Evolutionary conservation across 2,113 vertebrate species (phyloP), one percentile per base, ranked within the genome.

Genomic region (Coracopsis vasa): DNA sequence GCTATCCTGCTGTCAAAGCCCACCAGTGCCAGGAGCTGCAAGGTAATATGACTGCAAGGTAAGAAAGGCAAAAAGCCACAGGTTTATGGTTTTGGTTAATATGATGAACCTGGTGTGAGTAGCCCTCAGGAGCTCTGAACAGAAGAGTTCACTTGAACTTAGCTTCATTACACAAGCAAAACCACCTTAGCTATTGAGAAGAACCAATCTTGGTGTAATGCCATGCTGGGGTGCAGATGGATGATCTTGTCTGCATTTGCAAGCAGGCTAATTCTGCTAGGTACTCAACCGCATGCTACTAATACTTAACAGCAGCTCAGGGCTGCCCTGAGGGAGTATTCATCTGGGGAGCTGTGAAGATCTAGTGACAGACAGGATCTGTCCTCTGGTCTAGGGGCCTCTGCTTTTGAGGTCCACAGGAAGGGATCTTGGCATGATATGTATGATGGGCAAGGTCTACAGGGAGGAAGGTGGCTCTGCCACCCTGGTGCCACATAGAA

Each of bases 301-400:
- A 47, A 58, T 18, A 62, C 3, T 48, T 29, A 25, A 4, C 71
- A 78, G 53, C 58, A 65, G 18, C 29, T 61, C 44, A 56, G 35
- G 53, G 53, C 64, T 94, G 48, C 44, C 19, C 1, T 1, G 16
- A 50, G 27, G 13, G 28, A 53, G 7, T 4, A 7, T 9, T 84
- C 4, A 45, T 62, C 50, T 23, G 21, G 20, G 25, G 6, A 90
- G 18, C 7, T 1, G 0, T 1, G 6, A 24, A 60, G 42, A 64
- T 33, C n/a, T 56, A 44, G 42, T 47, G 24, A 7, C 45, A 83
- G 33, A 23, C 41, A 54, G 45, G 51, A 27, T 39, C n/a, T 61
- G 31, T 29, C 2, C 27, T 8, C 16, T 37, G 23, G 35, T 3
- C 2, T 33, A 29, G 33, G 2, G 19, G 4, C 27, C 7, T 84